Evolutionary conservation across 2,113 vertebrate genomes (phyloP), one percentile per base, ranked within the genome.

Genomic region (Alectura lathami): DNA sequence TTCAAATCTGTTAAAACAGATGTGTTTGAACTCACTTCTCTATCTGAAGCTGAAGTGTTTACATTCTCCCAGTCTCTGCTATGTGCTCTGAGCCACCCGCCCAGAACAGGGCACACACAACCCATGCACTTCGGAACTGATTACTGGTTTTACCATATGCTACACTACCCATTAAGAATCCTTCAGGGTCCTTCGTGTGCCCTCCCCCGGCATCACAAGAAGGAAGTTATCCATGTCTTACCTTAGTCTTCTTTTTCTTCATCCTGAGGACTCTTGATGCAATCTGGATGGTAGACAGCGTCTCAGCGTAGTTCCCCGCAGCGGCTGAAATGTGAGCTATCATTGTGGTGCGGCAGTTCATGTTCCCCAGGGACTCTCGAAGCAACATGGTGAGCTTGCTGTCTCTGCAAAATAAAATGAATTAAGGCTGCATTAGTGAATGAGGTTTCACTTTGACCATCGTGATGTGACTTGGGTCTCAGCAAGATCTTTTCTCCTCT

Each of bases 211-310:
- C 6, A n/a, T 9, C 9, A 17, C 30, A 16, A 77, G 60, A 83
- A 79, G 40, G 24, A 26, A 79, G 30, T 72, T 80, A 50, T 36
- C 54, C 4, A 23, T 5, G 2, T 90, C 98, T 98, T 96, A 99
- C 99, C 99, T 99, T 99, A 40, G 98, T 98, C 97, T 99, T 99
- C 98, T 99, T 99, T 90, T 99, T 99, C 98, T 99, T 99, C 99
- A 99, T 99, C 93, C 99, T 98, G 86, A 99, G 98, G 83, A 99
- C 99, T 4, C 99, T 98, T 3, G 99, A 99, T 34, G 99, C 99
- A 18, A 99, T 98, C 98, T 99, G 99, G 97, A 99, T 98, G 93
- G 99, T 99, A 96, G 99, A 99, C 76, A 99, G 98, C 0, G 99
- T 99, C 97, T 99, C 99, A 0, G 99, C 98, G 9, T 99, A 99